These are phyloP conservation scores for Chionomys nivalis DNA, from an alignment of 2,113 vertebrate genomes.

Conservation along the genomic window DNA sequence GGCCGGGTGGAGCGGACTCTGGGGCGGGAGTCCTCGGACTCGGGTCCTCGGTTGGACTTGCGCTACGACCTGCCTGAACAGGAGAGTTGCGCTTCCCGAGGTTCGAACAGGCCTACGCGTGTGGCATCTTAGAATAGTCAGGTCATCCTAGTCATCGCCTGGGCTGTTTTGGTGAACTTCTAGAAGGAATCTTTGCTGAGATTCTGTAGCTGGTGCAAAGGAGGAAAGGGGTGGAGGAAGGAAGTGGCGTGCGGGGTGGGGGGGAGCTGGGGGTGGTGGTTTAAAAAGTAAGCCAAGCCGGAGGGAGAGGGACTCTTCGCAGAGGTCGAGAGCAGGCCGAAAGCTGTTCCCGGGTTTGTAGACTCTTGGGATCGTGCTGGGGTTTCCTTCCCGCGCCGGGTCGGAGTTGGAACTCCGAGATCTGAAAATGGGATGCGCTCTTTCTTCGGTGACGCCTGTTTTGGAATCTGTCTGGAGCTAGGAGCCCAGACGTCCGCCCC, in stretches of 20 bases:
- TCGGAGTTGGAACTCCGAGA: conserved; percentile 42
- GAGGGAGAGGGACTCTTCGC: not conserved
- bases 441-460: conserved; percentile 33
- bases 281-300: conserved; percentile 65
- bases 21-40: not conserved
- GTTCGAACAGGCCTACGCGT: not conserved
- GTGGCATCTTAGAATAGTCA: conserved; percentile 14
- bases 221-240: conserved; percentile 59
- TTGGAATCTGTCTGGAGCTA: not conserved
- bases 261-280: not conserved
- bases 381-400: conserved; percentile 49
- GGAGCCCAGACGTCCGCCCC: not conserved
- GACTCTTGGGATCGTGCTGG: conserved; percentile 28
- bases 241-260: conserved; percentile 37
- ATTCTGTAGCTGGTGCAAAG: conserved; percentile 74
- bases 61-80: not conserved
- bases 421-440: conserved; percentile 40
- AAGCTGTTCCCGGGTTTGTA: conserved; percentile 51
- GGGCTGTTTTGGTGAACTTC: conserved; percentile 45
- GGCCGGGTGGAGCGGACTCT: not conserved
- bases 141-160: not conserved
- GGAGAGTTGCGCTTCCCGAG: not conserved
- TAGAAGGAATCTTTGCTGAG: conserved; percentile 52
- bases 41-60: not conserved
- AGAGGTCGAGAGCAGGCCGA: conserved; percentile 58